Conservation (phyloP, 2,113 vertebrate genomes). For the Vanacampus margaritifer region DNA sequence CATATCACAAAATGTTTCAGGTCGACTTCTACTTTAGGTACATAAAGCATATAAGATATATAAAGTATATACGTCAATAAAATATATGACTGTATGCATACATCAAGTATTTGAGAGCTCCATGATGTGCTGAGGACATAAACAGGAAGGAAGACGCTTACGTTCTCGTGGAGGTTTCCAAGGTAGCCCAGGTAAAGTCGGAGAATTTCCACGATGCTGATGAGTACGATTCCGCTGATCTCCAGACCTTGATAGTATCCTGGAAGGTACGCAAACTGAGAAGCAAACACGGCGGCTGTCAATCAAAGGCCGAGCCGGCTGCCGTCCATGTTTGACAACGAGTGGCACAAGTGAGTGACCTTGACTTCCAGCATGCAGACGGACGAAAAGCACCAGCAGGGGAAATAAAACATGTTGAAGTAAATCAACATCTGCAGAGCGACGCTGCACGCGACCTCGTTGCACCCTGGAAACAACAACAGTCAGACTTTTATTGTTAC, state of each 20-base stretch:
- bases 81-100: no score
- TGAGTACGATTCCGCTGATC: constrained; percentile 1
- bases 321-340: no score
- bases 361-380: constrained; percentile 10
- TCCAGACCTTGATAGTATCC: constrained; percentile 11
- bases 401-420: constrained; percentile 8
- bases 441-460: not conserved
- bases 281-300: not conserved
- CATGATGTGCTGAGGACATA: not conserved
- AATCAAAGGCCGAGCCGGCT: not conserved
- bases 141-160: not conserved
- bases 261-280: constrained; percentile 4
- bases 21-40: no score
- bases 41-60: no score
- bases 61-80: no score
- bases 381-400: constrained; percentile 11
- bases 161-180: constrained; percentile 3
- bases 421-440: constrained; percentile 12
- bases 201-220: not conserved
- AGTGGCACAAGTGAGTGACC: not conserved
- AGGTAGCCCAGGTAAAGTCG: constrained; percentile 12
- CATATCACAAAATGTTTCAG: no score
- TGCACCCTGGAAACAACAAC: not conserved
- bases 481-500: no score
- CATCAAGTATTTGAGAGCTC: no score